Percentiles rank a stretch among this genome's conserved stretches.
These are phyloP conservation scores for Orchestia grillus DNA, from an alignment of 1,140 invertebrate genomes.

Conservation along the genomic window DNA sequence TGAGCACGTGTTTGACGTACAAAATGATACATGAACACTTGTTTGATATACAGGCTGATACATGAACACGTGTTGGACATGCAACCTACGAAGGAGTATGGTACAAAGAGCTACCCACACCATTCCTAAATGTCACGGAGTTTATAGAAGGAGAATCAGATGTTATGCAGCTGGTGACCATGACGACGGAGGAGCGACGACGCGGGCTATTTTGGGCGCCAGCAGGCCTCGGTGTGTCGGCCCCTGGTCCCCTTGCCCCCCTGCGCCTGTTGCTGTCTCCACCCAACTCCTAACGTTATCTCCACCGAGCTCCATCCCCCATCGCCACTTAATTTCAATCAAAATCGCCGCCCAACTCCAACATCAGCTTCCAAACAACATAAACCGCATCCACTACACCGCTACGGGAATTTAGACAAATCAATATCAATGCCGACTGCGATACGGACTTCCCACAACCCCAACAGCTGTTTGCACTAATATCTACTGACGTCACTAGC, in stretches of 20 bases:
- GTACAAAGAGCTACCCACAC: background rate
- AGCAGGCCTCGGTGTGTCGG: too few species aligned
- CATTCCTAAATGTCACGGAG: background rate
- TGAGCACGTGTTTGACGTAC: too few species aligned
- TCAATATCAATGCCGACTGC: background rate
- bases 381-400: too few species aligned
- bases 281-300: background rate
- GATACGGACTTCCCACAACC: background rate
- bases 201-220: background rate
- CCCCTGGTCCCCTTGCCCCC: too few species aligned
- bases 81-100: background rate
- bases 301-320: background rate
- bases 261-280: too few species aligned
- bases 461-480: background rate
- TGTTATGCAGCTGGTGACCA: background rate
- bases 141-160: background rate
- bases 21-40: too few species aligned
- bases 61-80: too few species aligned
- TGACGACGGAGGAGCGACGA: background rate
- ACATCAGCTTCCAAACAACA: too few species aligned
- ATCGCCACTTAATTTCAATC: background rate
- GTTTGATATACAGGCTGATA: too few species aligned
- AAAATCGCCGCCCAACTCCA: background rate
- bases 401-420: too few species aligned
- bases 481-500: background rate